Conservation (phyloP, 1,140 invertebrate species). For the Pinna nobilis region DNA sequence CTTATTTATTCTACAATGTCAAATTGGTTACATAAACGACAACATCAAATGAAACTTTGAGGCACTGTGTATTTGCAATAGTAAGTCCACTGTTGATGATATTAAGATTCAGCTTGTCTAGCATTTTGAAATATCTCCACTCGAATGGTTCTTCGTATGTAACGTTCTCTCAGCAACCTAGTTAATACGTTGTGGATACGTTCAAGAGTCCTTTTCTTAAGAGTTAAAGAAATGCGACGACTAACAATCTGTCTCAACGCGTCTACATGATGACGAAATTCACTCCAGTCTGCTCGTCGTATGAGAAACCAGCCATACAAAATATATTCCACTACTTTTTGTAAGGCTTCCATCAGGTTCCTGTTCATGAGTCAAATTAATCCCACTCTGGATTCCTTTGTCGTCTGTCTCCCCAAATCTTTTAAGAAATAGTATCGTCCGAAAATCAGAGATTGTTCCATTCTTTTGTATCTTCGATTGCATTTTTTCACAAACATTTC, state of each 20-base stretch:
- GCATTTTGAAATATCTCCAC: not conserved
- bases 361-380: not conserved
- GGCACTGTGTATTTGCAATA: not conserved
- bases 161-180: not conserved
- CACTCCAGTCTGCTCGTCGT: not conserved
- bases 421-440: constrained; percentile 1
- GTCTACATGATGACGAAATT: constrained; percentile 1
- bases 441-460: constrained; percentile 1
- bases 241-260: not conserved
- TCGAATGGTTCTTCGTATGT: not conserved
- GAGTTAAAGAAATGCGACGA: not conserved
- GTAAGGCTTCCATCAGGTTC: not conserved
- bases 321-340: not conserved
- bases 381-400: not conserved
- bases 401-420: not conserved
- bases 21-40: not conserved
- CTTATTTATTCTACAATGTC: not conserved
- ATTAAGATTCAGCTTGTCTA: constrained; percentile 1
- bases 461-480: not conserved
- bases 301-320: not conserved
- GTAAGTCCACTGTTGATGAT: not conserved
- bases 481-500: constrained; percentile 1
- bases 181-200: not conserved
- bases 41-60: not conserved
- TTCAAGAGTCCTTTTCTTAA: not conserved